phyloP scores from a whole-genome alignment of 2,888 invertebrate genomes.

The Labia minor region DNA sequence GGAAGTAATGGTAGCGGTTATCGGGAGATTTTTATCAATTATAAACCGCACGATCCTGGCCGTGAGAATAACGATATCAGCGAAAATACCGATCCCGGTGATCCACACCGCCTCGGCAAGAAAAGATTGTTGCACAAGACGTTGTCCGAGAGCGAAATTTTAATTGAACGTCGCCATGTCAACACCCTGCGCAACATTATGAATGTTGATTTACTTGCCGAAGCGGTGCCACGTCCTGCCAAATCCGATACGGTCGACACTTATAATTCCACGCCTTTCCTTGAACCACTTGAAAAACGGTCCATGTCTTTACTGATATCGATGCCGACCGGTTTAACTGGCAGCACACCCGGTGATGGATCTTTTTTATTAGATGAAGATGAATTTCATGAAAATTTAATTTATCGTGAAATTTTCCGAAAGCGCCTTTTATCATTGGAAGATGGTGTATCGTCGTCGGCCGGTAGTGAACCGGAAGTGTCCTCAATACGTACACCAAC shows the following conservation, averaged over 20 bases:
- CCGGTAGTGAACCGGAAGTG: conserved; percentile 23
- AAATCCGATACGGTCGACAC: neutral
- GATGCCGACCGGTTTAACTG: conserved; percentile 36
- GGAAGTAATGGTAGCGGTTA: conserved; percentile 3
- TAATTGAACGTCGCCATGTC: conserved; percentile 40
- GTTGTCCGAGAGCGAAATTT: conserved; percentile 68
- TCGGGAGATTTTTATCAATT: conserved; percentile 71
- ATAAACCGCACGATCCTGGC: conserved; percentile 58
- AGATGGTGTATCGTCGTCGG: conserved; percentile 24
- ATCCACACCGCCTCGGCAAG: conserved; percentile 26
- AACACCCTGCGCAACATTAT: conserved; percentile 25
- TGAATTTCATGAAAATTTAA: conserved; percentile 71
- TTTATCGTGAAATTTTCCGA: conserved; percentile 60
- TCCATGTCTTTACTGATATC: conserved; percentile 36
- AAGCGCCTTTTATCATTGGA: conserved; percentile 27
- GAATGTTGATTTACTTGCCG: conserved; percentile 23
- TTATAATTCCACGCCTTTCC: conserved; percentile 5
- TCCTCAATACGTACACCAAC: conserved; percentile 19
- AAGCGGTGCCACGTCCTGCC: neutral
- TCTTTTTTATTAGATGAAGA: conserved; percentile 34
- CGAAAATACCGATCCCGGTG: conserved; percentile 38
- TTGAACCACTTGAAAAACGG: conserved; percentile 33
- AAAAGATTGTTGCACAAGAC: conserved; percentile 53
- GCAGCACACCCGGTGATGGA: conserved; percentile 31
- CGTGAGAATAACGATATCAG: conserved; percentile 54